These are phyloP conservation scores for Lordiphosa collinella DNA, from an alignment of 1,140 invertebrate genomes.

Conservation along the genomic window DNA sequence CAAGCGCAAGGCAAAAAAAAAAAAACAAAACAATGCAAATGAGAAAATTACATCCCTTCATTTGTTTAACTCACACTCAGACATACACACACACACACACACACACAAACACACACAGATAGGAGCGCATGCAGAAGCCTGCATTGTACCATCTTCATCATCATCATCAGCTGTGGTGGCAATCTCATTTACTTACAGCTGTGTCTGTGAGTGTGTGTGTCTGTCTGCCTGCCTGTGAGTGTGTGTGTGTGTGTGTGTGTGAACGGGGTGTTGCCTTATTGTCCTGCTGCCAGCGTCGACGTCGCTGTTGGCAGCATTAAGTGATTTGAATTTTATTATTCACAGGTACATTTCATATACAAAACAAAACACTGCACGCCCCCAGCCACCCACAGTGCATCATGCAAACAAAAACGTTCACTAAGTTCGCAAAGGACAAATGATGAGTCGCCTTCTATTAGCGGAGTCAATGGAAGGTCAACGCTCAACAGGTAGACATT, in stretches of 20 bases:
- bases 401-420: too few relatives aligned
- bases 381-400: neutral
- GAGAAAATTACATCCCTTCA: slow-evolving; percentile 80
- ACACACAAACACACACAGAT: neutral
- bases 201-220: slow-evolving; percentile 1
- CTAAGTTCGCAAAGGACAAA: too few relatives aligned
- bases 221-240: neutral
- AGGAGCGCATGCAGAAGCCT: neutral
- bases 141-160: slow-evolving; percentile 44
- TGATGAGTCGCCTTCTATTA: too few relatives aligned
- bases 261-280: slow-evolving; percentile 66
- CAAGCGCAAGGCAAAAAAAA: slow-evolving; percentile 65
- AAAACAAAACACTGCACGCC: slow-evolving; percentile 16
- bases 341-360: slow-evolving; percentile 60
- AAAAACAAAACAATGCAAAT: slow-evolving; percentile 60
- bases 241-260: slow-evolving; percentile 30
- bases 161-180: slow-evolving; percentile 67
- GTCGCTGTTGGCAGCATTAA: slow-evolving; percentile 52
- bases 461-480: too few relatives aligned
- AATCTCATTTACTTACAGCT: slow-evolving; percentile 57
- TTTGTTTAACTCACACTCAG: slow-evolving; percentile 66
- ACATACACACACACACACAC: slow-evolving; percentile 4
- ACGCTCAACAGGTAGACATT: too few relatives aligned
- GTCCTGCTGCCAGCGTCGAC: slow-evolving; percentile 40
- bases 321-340: slow-evolving; percentile 78